Base-by-base conservation (phyloP, 2,888 invertebrate species). In the Palloptera scutellata region DNA sequence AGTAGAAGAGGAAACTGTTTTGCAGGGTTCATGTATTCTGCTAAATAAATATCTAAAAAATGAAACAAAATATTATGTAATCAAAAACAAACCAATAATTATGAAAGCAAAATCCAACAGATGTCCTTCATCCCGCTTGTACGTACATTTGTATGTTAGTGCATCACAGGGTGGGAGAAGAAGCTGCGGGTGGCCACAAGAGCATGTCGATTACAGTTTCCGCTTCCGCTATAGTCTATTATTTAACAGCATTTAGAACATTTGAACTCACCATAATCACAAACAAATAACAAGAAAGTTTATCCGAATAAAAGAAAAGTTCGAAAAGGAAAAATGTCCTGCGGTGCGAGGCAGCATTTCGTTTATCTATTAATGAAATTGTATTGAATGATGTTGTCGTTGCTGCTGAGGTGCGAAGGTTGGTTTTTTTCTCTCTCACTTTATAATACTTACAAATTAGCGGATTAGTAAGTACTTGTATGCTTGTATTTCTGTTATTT, bases 381-480 rank as follows among this genome's bases (percentile, higher is more conserved):
- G 64, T 55, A 30, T 40, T 9, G 19, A 54, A 30, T 54, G 30
- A 10, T 20, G 20, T 54, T 13, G 10, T 15, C 17, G 54, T 5
- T 42, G 57, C 41, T 19, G 42, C n/a, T 51, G 58, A 41, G 12
- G 40, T 12, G 17, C 42, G n/a, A 51, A 64, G 30, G 57, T 52
- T 59, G 51, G 59, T 64, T 64, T 59, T 30, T 30, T 30, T 30
- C 30, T 30, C 2, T 30, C 30, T 12, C 59, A 58, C 20, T 64
- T 64, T 58, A 64, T 30, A 30, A 30, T 30, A 58, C 58, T 64
- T 42, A 64, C 60, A 66, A 53, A 66, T 66, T 66, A 60, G 60
- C 60, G 60, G 60, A 61, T 61, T 66, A 66, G 60, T 66, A 66
- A 66, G 60, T 66, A 66, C 60, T 66, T 66, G 60, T 60, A 54